Percentiles rank a stretch among this genome's conserved stretches.
Evolutionary conservation across 2,113 vertebrate genomes (phyloP).

Genomic region (Conger conger): DNA sequence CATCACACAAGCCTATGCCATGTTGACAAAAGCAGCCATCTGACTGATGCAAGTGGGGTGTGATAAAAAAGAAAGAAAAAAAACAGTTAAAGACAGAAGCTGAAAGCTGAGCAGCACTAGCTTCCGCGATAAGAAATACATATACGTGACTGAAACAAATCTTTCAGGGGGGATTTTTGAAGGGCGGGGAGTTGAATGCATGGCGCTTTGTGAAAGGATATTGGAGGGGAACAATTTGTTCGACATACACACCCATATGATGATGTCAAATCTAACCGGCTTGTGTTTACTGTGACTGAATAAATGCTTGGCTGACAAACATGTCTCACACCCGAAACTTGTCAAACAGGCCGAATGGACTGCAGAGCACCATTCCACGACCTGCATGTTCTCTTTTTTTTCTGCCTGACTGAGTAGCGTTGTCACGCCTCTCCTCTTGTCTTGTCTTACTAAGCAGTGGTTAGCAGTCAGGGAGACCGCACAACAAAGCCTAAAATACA

Average conservation of each 20-base stretch:
- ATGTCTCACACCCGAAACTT: background rate
- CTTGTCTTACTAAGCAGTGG: background rate
- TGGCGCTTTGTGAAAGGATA: no score
- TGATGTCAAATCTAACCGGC: no score
- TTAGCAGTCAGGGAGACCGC: background rate
- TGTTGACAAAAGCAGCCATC: no score
- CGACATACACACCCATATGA: no score
- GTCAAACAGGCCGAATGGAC: background rate
- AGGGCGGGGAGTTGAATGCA: no score
- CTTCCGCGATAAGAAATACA: no score
- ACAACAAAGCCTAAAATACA: background rate
- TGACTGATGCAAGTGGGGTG: background rate
- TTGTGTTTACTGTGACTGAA: background rate
- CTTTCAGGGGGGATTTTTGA: no score
- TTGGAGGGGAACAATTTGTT: no score
- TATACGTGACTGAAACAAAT: no score
- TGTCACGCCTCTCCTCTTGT: background rate
- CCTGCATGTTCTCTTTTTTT: background rate
- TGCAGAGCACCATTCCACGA: background rate
- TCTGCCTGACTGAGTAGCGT: background rate
- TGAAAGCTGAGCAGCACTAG: no score
- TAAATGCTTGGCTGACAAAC: background rate
- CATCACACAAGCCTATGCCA: no score
- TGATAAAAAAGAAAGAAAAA: background rate
- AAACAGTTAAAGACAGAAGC: background rate